phyloP scores from a whole-genome alignment of 2,888 invertebrate genomes.

The Limnephilus rhombicus region DNA sequence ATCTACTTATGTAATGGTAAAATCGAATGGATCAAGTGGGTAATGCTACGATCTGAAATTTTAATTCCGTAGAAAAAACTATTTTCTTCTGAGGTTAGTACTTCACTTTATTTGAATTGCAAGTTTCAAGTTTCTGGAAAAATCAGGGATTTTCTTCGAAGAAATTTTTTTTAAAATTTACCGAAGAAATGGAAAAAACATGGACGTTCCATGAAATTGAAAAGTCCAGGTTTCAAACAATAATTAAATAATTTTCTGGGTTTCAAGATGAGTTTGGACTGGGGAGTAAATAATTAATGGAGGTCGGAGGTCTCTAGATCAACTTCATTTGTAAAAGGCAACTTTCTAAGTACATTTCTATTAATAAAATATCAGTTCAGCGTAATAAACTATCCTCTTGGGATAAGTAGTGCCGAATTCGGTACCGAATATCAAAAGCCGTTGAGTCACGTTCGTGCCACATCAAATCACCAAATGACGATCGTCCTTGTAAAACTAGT shows the following conservation, averaged over 20 bases:
- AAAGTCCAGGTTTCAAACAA: conserved; percentile 39
- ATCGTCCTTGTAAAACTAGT: too few species aligned
- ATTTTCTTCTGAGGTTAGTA: not conserved
- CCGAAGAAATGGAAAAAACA: not conserved
- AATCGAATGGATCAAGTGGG: not conserved
- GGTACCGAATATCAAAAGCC: too few species aligned
- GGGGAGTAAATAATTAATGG: not conserved
- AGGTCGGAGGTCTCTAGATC: not conserved
- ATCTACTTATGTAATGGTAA: not conserved
- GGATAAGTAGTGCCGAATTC: not conserved
- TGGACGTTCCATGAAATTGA: not conserved
- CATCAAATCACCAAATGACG: too few species aligned
- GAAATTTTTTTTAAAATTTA: not conserved
- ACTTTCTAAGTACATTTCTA: not conserved
- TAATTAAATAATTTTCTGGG: conserved; percentile 47
- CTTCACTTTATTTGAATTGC: not conserved
- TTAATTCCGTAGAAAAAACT: not conserved
- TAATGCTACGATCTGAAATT: not conserved
- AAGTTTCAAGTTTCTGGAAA: not conserved
- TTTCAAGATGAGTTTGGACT: conserved; percentile 12
- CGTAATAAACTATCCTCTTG: not conserved
- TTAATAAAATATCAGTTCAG: not conserved
- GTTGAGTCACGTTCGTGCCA: too few species aligned
- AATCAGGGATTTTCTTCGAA: not conserved
- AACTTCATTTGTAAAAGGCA: not conserved